Conservation (phyloP, 2,113 vertebrate species). For the Hippocampus abdominalis region DNA sequence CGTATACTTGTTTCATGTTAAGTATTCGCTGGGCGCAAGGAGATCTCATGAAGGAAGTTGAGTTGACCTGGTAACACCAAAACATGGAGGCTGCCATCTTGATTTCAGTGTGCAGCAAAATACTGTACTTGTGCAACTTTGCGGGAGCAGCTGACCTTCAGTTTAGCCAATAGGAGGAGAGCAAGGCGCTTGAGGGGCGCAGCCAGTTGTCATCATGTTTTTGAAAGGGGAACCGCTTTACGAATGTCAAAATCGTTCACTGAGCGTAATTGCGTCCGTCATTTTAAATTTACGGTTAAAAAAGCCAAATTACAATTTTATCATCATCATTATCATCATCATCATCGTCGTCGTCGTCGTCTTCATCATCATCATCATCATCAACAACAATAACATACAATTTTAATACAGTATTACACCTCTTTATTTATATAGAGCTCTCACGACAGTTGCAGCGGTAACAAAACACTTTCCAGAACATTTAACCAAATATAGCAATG, state of each 20-base stretch:
- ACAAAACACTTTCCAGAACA: no score
- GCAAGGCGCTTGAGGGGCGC: slow-evolving; percentile 15
- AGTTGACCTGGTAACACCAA: slow-evolving; percentile 78
- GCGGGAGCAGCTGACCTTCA: slow-evolving; percentile 48
- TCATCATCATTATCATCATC: no score
- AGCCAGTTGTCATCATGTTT: slow-evolving; percentile 10
- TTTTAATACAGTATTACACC: no score
- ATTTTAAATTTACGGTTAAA: no score
- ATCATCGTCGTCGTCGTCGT: no score
- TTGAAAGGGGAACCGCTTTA: slow-evolving; percentile 23
- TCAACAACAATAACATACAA: no score
- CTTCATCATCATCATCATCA: no score
- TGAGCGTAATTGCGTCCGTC: no score
- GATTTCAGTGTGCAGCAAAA: slow-evolving; percentile 28
- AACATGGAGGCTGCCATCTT: slow-evolving; percentile 82
- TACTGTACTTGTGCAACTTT: slow-evolving; percentile 41
- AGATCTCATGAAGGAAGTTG: slow-evolving; percentile 20
- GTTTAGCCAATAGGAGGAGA: slow-evolving; percentile 45
- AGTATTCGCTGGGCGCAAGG: rapidly evolving
- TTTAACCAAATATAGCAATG: no score
- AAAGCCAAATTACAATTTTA: no score
- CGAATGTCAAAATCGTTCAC: background rate
- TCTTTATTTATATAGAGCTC: no score
- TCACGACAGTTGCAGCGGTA: no score
- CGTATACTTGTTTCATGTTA: rapidly evolving